phyloP scores from a whole-genome alignment of 1,140 invertebrate genomes.

The Zaprionus tsacasi region DNA sequence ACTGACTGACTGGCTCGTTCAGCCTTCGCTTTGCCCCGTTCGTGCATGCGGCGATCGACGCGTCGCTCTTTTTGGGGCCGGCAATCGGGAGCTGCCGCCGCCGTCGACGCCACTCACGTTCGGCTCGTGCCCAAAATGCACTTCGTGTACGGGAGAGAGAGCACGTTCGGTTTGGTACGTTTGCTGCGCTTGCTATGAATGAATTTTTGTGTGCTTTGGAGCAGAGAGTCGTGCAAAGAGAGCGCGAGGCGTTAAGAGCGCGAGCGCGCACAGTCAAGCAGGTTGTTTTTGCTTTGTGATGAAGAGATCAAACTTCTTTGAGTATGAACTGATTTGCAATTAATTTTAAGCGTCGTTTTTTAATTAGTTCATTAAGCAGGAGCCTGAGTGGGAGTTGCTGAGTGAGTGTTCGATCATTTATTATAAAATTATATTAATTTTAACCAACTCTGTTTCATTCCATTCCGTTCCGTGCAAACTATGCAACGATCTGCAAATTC shows the following conservation, averaged over 20 bases:
- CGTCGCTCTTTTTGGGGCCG: constrained; percentile 15
- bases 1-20: constrained; percentile 42
- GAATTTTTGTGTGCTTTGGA: constrained; percentile 52
- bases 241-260: constrained; percentile 14
- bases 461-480: background rate
- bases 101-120: background rate
- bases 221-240: constrained; percentile 33
- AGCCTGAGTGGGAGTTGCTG: background rate
- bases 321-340: background rate
- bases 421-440: background rate
- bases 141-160: constrained; percentile 14
- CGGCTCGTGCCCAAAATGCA: constrained; percentile 42
- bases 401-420: background rate
- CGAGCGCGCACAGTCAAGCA: constrained; percentile 15
- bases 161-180: background rate
- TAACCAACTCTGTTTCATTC: background rate
- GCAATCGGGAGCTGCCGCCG: background rate
- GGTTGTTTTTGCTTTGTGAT: constrained; percentile 59
- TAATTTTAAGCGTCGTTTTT: background rate
- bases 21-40: no score
- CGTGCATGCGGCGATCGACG: background rate
- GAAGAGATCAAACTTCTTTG: constrained; percentile 48
- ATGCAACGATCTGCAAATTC: constrained; percentile 11
- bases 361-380: constrained; percentile 46
- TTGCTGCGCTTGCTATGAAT: constrained; percentile 56